Base-by-base conservation (phyloP, 2,888 invertebrate species). In the Rotaria sp. region DNA sequence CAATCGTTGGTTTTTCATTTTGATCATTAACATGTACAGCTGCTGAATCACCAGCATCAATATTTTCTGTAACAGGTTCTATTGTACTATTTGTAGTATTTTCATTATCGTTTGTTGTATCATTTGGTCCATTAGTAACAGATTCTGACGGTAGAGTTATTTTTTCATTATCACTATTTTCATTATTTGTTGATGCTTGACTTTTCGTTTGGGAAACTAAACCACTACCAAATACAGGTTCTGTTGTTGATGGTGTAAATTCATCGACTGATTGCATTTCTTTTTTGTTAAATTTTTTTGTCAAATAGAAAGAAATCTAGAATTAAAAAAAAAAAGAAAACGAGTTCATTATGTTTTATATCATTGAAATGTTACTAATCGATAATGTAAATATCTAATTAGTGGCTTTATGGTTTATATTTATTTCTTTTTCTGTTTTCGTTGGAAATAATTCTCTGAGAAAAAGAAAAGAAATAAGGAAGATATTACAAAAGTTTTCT, bases 241-340 rank as follows among this genome's bases (percentile, higher is more conserved):
- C 67, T 5, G 67, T 67, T 67, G 67, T 67, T 67, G 67, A 67
- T 67, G 67, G 67, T 21, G 67, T 67, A 67, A 67, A 67, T 38
- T 67, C 67, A 11, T 67, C 67, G 67, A 38, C 21, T 21, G 67
- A 67, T 67, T 67, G 67, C 67, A 67, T 67, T 67, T 67, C 35
- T 2, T 67, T 0, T 35, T n/a, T 30, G 1, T 67, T 30, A n/a
- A n/a, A n/a, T 21, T 1, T 57, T 8, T 59, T 15, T 35, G 15
- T 67, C 10, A 18, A 67, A 67, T 67, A 30, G 67, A 26, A 67
- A 35, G 30, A 67, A 67, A 67, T 67, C 67, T 67, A n/a, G n/a
- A 67, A 67, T 67, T 3, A 15, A 35, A 35, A 30, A 5, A 67
- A 30, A 35, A 67, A 35, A 30, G 18, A 67, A 15, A 21, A 52